Base-by-base conservation (phyloP, 2,797 vertebrate species). In the Scolopax bukidnonensis region DNA sequence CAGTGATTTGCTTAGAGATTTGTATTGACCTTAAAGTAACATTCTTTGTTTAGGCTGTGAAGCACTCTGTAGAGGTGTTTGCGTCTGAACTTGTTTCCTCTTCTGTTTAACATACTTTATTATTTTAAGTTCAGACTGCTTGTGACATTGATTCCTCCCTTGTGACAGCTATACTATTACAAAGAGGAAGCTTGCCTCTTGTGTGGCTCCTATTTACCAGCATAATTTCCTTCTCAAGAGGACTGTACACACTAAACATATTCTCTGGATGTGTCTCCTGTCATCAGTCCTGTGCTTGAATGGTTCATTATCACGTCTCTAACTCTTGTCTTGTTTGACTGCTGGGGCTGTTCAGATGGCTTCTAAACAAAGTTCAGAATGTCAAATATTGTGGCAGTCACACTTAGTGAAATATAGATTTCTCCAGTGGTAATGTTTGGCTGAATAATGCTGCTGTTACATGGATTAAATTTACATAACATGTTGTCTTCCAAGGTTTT, bases 391-490 rank as follows among this genome's bases (percentile, higher is more conserved):
- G 41, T 50, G 57, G 67, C 53, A 88, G 73, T 59, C 53, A 23
- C 11, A 6, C 43, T 65, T n/a, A 38, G 59, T 69, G 76, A 90
- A 89, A 93, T 61, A 67, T 4, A 48, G 23, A 83, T 86, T 84
- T 91, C 73, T 90, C 41, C 48, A 59, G 74, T 47, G 47, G n/a
- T 76, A 84, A 84, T 23, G 8, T 76, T 84, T 86, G 85, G 36
- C 89, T 86, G 81, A 84, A 76, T 33, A 70, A 64, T 20, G 36
- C n/a, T 81, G 69, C 73, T 92, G 57, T 60, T 92, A 56, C 69
- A 48, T 0, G 11, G 70, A 88, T 94, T 90, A 93, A 80, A 91
- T 95, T 87, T 93, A 84, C 79, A 70, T 80, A 88, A 92, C 36
- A 40, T 61, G 69, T 77, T 89, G 69, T 68, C 65, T 83, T 92